Percentiles rank a stretch among this genome's conserved stretches.
phyloP scores from a whole-genome alignment of 2,888 invertebrate species.

The Entomobrya proxima region DNA sequence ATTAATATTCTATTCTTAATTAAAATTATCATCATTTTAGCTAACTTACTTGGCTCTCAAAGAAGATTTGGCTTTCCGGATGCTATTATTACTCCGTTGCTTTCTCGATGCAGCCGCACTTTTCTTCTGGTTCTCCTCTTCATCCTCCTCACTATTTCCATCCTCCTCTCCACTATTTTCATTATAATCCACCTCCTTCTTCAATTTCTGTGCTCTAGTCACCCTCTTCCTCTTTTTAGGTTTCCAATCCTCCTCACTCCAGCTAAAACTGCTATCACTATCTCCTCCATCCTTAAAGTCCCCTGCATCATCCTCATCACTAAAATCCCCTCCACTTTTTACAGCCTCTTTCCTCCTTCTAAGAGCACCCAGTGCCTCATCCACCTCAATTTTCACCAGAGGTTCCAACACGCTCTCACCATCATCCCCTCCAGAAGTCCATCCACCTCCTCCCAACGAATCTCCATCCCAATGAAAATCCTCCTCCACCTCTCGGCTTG shows the following conservation, averaged over 20 bases:
- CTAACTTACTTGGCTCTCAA: background rate
- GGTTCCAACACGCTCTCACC: too few relatives aligned
- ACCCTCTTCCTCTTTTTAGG: background rate
- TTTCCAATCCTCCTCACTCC: background rate
- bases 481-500: too few relatives aligned
- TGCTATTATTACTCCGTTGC: background rate
- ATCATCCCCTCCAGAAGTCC: too few relatives aligned
- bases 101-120: background rate
- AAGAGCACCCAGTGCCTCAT: background rate
- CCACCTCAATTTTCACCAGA: background rate
- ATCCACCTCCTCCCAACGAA: too few relatives aligned
- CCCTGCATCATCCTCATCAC: too few relatives aligned
- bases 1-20: background rate
- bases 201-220: background rate
- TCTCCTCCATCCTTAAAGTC: too few relatives aligned
- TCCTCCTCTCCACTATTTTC: background rate
- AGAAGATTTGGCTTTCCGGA: background rate
- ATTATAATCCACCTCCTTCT: background rate
- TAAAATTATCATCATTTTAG: background rate
- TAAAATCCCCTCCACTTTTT: too few relatives aligned
- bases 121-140: background rate
- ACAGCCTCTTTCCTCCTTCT: too few relatives aligned
- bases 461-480: too few relatives aligned
- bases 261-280: background rate
- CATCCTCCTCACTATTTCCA: background rate